Conservation (phyloP, 2,888 invertebrate species). For the Arrhopalites spinosus region DNA sequence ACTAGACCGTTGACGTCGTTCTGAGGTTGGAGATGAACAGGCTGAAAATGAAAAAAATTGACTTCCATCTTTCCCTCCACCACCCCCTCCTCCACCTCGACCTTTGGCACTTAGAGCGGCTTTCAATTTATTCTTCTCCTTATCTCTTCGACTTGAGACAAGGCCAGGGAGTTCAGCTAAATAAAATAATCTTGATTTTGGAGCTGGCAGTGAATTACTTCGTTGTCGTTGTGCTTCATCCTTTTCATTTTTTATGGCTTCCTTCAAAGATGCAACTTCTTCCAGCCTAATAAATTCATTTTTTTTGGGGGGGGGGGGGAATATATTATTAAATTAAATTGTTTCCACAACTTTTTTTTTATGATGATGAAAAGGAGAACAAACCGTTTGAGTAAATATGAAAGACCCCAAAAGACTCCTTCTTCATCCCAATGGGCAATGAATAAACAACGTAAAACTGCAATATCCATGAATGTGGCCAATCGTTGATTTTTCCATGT, state of each 20-base stretch:
- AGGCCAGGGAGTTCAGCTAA: neutral
- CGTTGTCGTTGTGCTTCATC: conserved; percentile 67
- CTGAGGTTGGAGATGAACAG: conserved; percentile 53
- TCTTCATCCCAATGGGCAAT: conserved; percentile 98
- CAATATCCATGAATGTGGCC: conserved; percentile 95
- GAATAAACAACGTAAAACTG: conserved; percentile 92
- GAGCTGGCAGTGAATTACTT: conserved; percentile 91
- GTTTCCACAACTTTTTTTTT: neutral
- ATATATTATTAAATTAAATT: too few relatives aligned
- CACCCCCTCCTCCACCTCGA: neutral
- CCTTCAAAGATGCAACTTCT: conserved; percentile 52
- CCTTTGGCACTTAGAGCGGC: conserved; percentile 31
- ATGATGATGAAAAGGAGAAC: neutral
- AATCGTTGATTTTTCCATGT: conserved; percentile 68
- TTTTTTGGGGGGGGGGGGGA: too few relatives aligned
- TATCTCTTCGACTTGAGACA: neutral
- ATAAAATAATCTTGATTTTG: conserved; percentile 68
- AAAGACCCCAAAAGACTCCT: conserved; percentile 95
- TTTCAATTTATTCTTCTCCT: conserved; percentile 43
- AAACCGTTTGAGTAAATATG: conserved; percentile 83
- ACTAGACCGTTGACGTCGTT: conserved; percentile 43
- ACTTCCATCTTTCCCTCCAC: conserved; percentile 20
- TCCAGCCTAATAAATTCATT: conserved; percentile 51
- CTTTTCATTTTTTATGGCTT: conserved; percentile 43
- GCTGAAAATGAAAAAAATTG: conserved; percentile 55